Evolutionary conservation across 2,113 vertebrate genomes (phyloP), one percentile per base, ranked within the genome.

Genomic region (Grus americana): DNA sequence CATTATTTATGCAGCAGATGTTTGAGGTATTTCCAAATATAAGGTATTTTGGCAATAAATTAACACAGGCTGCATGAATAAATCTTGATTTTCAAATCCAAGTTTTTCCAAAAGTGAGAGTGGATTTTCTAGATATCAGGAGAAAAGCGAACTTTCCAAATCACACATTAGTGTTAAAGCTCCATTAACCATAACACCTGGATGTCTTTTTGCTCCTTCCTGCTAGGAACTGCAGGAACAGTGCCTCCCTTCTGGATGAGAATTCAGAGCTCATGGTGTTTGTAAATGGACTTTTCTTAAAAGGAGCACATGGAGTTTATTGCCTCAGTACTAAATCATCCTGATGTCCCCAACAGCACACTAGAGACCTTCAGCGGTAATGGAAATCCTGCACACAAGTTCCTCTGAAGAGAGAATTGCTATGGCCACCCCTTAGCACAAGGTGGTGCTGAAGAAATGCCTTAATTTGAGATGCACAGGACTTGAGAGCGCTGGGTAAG

Each of bases 371-470:
- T 40, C 34, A 42, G 44, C 1, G 5, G 50, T 4, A 36, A 59
- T 0, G 22, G 54, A 42, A 93, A 70, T 61, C 12, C 71, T 30
- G 71, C 57, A 27, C 8, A 3, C 24, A 2, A 10, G 18, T 17
- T n/a, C 50, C 50, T 44, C 10, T 6, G 24, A n/a, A 65, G 24
- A 61, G 20, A 47, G 71, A 12, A 12, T 7, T 34, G 73, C 82
- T 95, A 10, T 76, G 61, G 58, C 44, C 68, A 62, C 5, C 27
- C 38, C 59, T n/a, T 4, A 49, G 85, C 95, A 97, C 88, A 59
- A 19, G 92, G 82, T 96, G 95, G 97, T 81, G 94, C 94, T 91
- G 91, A 80, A 95, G 90, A 95, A 92, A 78, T 81, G 79, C 29
- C 71, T 86, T 30, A 54, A 40, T 18, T 57, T 4, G 3, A 54